Base-by-base conservation (phyloP, 2,888 invertebrate species). In the Coenonympha glycerion region DNA sequence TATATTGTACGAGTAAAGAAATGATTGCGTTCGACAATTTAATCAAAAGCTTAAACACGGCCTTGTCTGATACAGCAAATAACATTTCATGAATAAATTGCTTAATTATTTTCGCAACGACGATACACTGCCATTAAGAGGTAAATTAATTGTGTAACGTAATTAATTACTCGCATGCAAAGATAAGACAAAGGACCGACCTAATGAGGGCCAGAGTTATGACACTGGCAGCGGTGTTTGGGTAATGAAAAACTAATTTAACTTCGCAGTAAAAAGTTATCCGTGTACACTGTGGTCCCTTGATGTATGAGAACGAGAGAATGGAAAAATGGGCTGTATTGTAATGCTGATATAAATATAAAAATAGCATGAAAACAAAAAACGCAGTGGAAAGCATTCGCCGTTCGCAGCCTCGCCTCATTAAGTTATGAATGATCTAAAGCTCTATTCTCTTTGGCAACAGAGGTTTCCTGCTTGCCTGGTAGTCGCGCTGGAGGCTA, bases 131-230 rank as follows among this genome's bases (percentile, higher is more conserved):
- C 60, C 63, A 69, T 76, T 71, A 71, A 61, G 66, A 71, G 69
- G 69, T 66, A 62, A 78, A 79, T 79, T 78, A 78, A 79, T 83
- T 76, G 73, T 60, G 61, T 63, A 74, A 73, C 61, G 63, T 77
- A 77, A 80, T 82, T 79, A 79, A 82, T 81, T 73, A 74, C 71
- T 73, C 64, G 68, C 69, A 74, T 64, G 68, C 66, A 71, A 71
- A 70, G 73, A 69, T 70, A 70, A 71, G 68, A 69, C 69, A 71
- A 68, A 69, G 68, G 71, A 66, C 61, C 59, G 59, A 37, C 56
- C 61, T 68, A 67, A 71, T 71, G 67, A 69, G 65, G 64, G 65
- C 57, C 52, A 61, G 65, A 61, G 69, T 71, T 73, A 69, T 72
- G 71, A 71, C 68, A 66, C 65, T 58, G 61, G 58, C 56, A 48